Conservation (phyloP, 2,113 vertebrate species). For the Triplophysa dalaica region DNA sequence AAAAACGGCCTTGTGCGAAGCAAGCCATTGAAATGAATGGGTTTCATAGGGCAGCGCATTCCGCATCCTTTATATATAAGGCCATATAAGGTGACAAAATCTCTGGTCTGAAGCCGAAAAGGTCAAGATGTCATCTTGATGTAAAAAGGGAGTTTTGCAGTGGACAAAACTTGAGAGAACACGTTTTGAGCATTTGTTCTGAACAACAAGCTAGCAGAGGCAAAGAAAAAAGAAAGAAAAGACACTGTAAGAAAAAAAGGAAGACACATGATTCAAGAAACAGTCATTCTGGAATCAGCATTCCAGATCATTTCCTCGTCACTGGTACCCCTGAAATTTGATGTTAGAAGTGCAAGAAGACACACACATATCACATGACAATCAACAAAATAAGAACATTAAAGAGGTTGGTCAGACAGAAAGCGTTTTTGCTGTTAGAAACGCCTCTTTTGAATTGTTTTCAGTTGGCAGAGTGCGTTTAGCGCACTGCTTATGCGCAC, state of each 20-base stretch:
- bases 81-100: background rate
- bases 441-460: no score
- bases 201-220: background rate
- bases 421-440: no score
- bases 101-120: background rate
- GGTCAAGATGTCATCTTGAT: background rate
- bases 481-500: no score
- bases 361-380: conserved; percentile 55
- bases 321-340: conserved; percentile 58
- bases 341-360: conserved; percentile 65
- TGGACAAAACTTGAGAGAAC: background rate
- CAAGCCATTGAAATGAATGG: no score
- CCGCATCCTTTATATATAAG: no score
- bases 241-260: background rate
- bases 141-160: background rate
- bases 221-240: background rate
- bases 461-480: no score
- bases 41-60: no score
- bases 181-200: no score
- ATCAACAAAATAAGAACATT: conserved; percentile 29
- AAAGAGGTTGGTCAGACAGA: background rate
- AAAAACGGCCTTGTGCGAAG: no score
- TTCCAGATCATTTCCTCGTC: conserved; percentile 72
- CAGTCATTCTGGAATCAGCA: conserved; percentile 64
- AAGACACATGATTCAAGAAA: background rate